Evolutionary conservation across 1,140 invertebrate genomes (phyloP).

Genomic region (Ridgeia piscesae): DNA sequence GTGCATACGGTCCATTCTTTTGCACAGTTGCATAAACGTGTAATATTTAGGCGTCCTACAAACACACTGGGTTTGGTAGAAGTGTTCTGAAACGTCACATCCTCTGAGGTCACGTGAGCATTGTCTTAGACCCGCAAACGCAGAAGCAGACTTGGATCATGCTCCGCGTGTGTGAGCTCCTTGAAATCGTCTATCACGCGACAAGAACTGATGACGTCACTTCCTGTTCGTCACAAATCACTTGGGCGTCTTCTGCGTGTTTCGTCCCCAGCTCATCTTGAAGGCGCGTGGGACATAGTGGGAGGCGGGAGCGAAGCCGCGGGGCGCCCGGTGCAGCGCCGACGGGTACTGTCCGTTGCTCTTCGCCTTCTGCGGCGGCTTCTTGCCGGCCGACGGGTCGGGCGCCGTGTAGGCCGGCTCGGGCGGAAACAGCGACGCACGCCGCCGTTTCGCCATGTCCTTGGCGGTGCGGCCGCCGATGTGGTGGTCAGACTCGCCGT

Average conservation of each 20-base stretch:
- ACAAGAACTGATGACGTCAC: not conserved
- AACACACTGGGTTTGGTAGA: not conserved
- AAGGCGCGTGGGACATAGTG: slow-evolving; percentile 15
- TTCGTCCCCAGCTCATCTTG: slow-evolving; percentile 10
- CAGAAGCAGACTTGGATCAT: no score
- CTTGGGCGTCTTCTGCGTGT: not conserved
- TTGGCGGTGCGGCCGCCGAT: not conserved
- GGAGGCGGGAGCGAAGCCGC: slow-evolving; percentile 10
- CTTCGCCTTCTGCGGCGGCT: not conserved
- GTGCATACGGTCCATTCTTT: not conserved
- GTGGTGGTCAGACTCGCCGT: not conserved
- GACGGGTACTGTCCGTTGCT: not conserved
- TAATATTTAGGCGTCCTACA: not conserved
- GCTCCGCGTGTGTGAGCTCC: no score
- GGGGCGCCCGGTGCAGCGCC: not conserved
- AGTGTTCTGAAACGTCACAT: not conserved
- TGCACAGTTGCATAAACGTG: not conserved
- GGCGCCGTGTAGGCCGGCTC: not conserved
- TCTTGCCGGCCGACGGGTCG: not conserved
- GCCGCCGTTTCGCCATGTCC: slow-evolving; percentile 6
- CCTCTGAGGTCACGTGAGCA: not conserved
- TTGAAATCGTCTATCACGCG: not conserved
- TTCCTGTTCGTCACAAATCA: not conserved
- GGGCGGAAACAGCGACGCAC: not conserved
- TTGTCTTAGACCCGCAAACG: not conserved